These are phyloP conservation scores for Diaperis boleti DNA, from an alignment of 2,888 invertebrate genomes.

Conservation along the genomic window DNA sequence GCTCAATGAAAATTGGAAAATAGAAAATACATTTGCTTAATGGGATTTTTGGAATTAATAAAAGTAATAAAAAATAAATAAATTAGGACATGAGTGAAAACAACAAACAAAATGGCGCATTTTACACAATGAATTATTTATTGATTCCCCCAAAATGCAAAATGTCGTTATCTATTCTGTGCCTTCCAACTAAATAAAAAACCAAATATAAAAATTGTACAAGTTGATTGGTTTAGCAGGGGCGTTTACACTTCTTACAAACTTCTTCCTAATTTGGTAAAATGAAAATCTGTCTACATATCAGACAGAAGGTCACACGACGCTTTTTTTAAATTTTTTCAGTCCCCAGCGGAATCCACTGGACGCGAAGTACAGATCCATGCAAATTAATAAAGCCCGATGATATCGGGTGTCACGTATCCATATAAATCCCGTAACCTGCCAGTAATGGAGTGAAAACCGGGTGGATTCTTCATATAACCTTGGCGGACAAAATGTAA, in stretches of 20 bases:
- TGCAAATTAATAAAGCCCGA: constrained; percentile 22
- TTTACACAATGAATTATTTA: constrained; percentile 1
- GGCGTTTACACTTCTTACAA: background rate
- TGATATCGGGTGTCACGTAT: constrained; percentile 56
- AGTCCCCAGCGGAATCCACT: constrained; percentile 21
- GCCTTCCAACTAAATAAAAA: no score
- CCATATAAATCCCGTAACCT: constrained; percentile 53
- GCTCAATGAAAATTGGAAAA: no score
- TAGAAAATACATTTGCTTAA: no score
- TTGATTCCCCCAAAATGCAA: background rate
- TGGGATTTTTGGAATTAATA: background rate
- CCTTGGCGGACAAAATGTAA: constrained; percentile 32
- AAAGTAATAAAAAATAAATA: background rate
- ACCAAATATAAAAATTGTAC: no score
- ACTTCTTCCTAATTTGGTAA: constrained; percentile 52
- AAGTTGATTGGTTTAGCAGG: background rate
- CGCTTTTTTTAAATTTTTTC: constrained; percentile 49
- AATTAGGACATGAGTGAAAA: background rate
- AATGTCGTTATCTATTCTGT: no score
- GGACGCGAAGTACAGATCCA: background rate
- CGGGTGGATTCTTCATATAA: constrained; percentile 22
- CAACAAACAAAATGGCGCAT: background rate
- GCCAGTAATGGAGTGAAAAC: constrained; percentile 14
- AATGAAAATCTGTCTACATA: constrained; percentile 44
- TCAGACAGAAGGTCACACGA: constrained; percentile 56